Conservation (phyloP, 2,888 invertebrate species). For the Miltochrista miniata region DNA sequence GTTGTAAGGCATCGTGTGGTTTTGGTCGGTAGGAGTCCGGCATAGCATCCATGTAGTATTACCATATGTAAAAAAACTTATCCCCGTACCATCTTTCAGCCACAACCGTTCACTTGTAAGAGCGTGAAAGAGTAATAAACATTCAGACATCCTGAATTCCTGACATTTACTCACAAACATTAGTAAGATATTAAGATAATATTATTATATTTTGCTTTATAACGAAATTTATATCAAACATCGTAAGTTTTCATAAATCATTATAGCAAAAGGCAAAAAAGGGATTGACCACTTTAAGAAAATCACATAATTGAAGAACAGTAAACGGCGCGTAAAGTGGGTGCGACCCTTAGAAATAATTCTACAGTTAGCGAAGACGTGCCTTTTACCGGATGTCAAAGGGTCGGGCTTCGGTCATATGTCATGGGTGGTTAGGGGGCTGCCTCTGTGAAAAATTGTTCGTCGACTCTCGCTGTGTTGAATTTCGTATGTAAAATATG, state of each 20-base stretch:
- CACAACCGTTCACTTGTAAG: too few relatives aligned
- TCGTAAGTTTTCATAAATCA: conserved; percentile 41
- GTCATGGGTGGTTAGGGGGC: conserved; percentile 65
- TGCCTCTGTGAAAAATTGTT: conserved; percentile 60
- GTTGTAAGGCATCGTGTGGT: too few relatives aligned
- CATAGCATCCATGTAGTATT: too few relatives aligned
- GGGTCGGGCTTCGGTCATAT: conserved; percentile 56
- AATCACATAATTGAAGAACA: conserved; percentile 83
- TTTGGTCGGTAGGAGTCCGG: too few relatives aligned
- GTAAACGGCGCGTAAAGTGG: conserved; percentile 79
- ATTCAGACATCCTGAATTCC: too few relatives aligned
- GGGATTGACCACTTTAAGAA: conserved; percentile 78
- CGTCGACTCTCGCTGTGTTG: conserved; percentile 16
- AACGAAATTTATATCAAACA: conserved; percentile 15
- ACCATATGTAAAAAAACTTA: too few relatives aligned
- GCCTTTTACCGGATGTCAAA: conserved; percentile 66
- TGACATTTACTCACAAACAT: too few relatives aligned
- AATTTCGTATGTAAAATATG: conserved; percentile 13
- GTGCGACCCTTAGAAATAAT: conserved; percentile 62
- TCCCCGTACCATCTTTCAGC: too few relatives aligned
- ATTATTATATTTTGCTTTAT: too few relatives aligned
- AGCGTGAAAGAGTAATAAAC: too few relatives aligned
- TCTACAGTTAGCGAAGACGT: conserved; percentile 57
- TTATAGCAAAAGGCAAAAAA: conserved; percentile 51
- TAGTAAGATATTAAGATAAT: too few relatives aligned